Base-by-base conservation (phyloP, 35 echinoderm and acorn worm genomes). In the Strongylocentrotus purpuratus region DNA sequence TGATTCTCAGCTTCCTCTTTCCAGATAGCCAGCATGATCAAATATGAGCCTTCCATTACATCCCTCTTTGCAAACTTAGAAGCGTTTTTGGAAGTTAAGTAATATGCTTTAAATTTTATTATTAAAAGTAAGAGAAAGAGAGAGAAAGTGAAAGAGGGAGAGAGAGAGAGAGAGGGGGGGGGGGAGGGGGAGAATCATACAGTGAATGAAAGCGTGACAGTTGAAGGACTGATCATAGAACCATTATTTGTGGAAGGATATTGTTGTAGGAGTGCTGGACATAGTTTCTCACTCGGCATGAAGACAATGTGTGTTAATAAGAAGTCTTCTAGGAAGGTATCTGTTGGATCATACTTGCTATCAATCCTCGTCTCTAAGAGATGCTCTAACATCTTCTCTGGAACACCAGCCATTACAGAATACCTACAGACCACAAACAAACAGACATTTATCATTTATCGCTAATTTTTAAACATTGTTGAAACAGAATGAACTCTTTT, bases 381-480 rank as follows among this genome's bases (percentile, higher is more conserved):
- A 95, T 99, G 97, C 47, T 99, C 98, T 71, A 99, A 95, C 96
- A 99, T 99, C 94, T 99, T 99, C 90, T 99, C 98, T 65, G 98
- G 97, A 33, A 95, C 94, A 32, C 98, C 98, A 45, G 97, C 97
- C 98, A 99, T 99, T 10, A 99, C 97, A 45, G 98, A 99, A 90
- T 99, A 99, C 86, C 98, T 98, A 47, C 18, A 89, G 28, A 28
- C 7, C 11, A 59, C 52, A 59, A 59, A 59, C 52, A 59, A 17
- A 11, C 4, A 59, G 17, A 13, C 52, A 11, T 59, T 11, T 59
- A 17, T 59, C 35, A 41, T 41, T 41, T 41, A 41, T 41, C 35
- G 35, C 35, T 41, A 41, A 41, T 41, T 41, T 41, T 1, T 41
- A 41, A 41, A 41, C 35, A 41, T 41, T 41, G 35, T 41, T 41